Evolutionary conservation across 2,797 vertebrate species (phyloP).

Genomic region (Bryconaethiops microstoma): DNA sequence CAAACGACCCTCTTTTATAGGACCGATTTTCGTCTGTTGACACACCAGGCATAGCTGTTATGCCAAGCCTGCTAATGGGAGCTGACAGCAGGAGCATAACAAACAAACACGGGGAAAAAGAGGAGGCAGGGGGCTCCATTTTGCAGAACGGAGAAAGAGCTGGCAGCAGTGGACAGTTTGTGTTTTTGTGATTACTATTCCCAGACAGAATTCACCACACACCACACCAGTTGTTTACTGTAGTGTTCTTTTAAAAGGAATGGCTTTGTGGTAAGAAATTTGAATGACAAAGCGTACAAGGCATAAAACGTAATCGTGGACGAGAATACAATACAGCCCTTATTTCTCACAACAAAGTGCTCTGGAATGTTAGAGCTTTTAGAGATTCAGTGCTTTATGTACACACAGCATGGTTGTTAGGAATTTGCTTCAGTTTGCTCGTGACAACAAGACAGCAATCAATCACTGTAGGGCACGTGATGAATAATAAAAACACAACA

Average conservation of each 20-base stretch:
- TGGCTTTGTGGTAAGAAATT: neutral
- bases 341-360: neutral
- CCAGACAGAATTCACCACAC: neutral
- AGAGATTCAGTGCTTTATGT: no score
- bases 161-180: neutral
- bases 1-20: neutral
- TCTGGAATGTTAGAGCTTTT: no score
- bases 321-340: neutral
- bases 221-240: constrained; percentile 1
- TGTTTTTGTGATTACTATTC: neutral
- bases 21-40: constrained; percentile 4
- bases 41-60: neutral
- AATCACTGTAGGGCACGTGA: no score
- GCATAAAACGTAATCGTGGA: neutral
- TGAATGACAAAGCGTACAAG: neutral
- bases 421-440: no score
- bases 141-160: constrained; percentile 38
- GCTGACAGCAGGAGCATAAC: constrained; percentile 27
- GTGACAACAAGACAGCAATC: no score
- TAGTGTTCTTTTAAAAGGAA: neutral
- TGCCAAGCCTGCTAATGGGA: neutral
- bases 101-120: constrained; percentile 31
- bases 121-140: constrained; percentile 48
- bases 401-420: no score
- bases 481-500: no score